Base-by-base conservation (phyloP, 2,797 vertebrate species). In the Acanthornis magna region DNA sequence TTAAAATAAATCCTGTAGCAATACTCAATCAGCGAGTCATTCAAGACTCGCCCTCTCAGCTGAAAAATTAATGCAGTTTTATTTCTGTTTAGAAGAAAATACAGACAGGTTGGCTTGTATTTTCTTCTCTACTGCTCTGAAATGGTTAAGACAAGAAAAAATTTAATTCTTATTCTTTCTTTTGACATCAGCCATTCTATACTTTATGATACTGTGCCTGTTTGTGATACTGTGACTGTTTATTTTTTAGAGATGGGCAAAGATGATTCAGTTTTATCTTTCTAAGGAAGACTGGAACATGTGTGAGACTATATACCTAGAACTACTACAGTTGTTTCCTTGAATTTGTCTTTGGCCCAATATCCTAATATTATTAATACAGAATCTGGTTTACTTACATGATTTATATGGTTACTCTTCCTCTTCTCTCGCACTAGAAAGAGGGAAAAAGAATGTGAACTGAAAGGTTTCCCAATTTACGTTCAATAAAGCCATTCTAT, bases 391-490 rank as follows among this genome's bases (percentile, higher is more conserved):
- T 98, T 98, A 98, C 98, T 99, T 98, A 99, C 98, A 74, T 99
- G 99, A 97, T 99, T 99, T 97, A 99, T 99, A 97, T 99, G 99
- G 97, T 99, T 99, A 98, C 99, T 99, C 98, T 99, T 99, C 98
- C 99, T 99, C 97, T 99, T 99, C 98, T 99, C 99, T 97, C 99
- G 98, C 91, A 99, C 99, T 99, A 97, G 85, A 98, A 98, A 88
- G 88, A 92, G 55, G 74, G 30, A 86, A 47, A 94, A 97, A 78
- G 32, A 95, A 94, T 50, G 79, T 96, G 38, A 97, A 82, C 66
- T 45, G 57, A 91, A 96, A 89, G 89, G 89, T 88, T 96, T 91
- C 42, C 23, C 8, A 77, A 75, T 58, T 91, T 72, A 72, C 6
- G 23, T 42, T 88, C 50, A 74, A 47, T 54, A 30, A 92, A 63